phyloP scores from a whole-genome alignment of 2,113 vertebrate species.

The Gallinago undulata region DNA sequence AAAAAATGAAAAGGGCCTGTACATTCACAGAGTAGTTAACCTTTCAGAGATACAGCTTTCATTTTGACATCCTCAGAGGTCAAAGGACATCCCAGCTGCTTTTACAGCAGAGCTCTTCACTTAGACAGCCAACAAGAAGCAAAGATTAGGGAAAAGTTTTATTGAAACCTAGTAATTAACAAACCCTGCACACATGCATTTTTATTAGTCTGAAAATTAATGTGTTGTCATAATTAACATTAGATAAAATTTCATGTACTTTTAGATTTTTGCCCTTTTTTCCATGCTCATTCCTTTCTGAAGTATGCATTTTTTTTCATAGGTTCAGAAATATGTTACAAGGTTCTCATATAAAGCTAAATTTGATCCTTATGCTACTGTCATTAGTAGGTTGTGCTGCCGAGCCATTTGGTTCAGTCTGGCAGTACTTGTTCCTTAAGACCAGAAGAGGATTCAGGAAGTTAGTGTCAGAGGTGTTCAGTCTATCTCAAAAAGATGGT shows the following conservation, averaged over 20 bases:
- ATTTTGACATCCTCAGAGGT: background rate
- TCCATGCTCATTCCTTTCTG: background rate
- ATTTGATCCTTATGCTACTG: background rate
- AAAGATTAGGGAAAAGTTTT: background rate
- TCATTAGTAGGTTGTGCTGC: background rate
- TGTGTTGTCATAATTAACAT: background rate
- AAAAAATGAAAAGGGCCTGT: background rate
- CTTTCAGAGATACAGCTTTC: background rate
- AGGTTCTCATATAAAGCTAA: background rate
- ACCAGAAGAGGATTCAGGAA: background rate
- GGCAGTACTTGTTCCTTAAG: background rate
- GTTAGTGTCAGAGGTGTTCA: background rate
- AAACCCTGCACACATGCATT: background rate
- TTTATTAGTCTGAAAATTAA: background rate
- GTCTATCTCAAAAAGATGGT: background rate
- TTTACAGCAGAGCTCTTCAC: background rate
- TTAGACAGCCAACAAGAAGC: background rate
- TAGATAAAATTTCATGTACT: background rate
- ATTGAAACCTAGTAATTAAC: background rate
- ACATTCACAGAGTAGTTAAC: background rate
- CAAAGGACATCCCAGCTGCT: background rate
- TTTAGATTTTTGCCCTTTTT: background rate
- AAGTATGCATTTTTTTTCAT: background rate
- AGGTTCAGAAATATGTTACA: background rate
- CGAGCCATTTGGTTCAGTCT: background rate